Base-by-base conservation (phyloP, 1,140 invertebrate species). In the Caenorhabditis latens region DNA sequence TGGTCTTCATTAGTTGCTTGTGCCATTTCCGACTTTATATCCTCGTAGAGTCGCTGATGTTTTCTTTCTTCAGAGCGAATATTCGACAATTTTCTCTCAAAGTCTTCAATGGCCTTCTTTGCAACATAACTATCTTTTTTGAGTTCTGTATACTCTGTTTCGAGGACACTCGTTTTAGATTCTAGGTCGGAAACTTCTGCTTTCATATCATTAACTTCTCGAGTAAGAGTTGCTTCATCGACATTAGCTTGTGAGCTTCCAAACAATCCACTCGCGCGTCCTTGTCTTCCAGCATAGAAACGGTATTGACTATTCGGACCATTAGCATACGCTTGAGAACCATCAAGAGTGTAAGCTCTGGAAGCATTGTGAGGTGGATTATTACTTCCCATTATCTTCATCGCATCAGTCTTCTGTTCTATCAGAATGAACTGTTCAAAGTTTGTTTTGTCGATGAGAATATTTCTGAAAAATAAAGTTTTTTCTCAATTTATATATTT, bases 401-500 rank as follows among this genome's bases (percentile, higher is more conserved):
- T 88, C 2, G 91, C 90, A 24, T 90, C 89, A 11, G 82, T 61
- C 46, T 91, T 91, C 2, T 24, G 50, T 65, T 91, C 89, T 11
- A 91, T 55, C 16, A 91, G 58, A n/a, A 92, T 50, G 24, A 88
- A 67, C 55, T 32, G 43, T 46, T 75, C 82, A 40, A 55, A 88
- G 16, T 46, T 90, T 79, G 88, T 53, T 7, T 88, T 57, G 46
- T 88, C 84, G 61, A 92, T 92, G 48, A 88, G 71, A n/a, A 90
- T 57, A 16, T 89, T 91, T 16, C 87, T 57, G 53, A 40, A 79
- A 55, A 63, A n/a, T 7, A 63, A n/a, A 84, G 14, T 13, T 19
- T 21, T 53, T 53, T 8, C 3, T 21, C 11, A 50, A 71, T 19
- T 14, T 4, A 43, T 4, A 9, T 43, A 21, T 57, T 6, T 14